These are phyloP conservation scores for Caenorhabditis japonica DNA, from an alignment of 2,888 invertebrate species.

Conservation along the genomic window DNA sequence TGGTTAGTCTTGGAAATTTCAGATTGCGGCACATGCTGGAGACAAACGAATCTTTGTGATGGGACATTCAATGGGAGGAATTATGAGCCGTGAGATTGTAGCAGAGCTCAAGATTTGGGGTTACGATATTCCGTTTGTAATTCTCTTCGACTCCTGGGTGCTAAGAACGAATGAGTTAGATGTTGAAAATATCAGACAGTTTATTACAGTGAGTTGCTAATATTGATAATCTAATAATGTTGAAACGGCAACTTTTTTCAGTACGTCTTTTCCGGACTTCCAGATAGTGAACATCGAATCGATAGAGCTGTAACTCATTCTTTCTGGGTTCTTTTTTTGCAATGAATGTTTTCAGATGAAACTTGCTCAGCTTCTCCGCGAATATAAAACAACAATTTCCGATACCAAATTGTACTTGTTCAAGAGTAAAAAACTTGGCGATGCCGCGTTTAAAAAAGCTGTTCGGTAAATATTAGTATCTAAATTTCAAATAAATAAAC, in stretches of 20 bases:
- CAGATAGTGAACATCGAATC: slow-evolving; percentile 54
- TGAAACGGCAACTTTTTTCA: slow-evolving; percentile 26
- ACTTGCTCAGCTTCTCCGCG: slow-evolving; percentile 60
- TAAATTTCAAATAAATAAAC: neutral
- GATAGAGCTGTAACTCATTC: slow-evolving; percentile 45
- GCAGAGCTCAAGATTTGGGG: slow-evolving; percentile 54
- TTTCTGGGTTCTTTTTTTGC: neutral
- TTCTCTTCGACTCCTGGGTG: slow-evolving; percentile 71
- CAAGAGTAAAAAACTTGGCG: slow-evolving; percentile 68
- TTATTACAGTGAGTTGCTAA: slow-evolving; percentile 46
- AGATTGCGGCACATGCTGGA: slow-evolving; percentile 62
- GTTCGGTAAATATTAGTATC: slow-evolving; percentile 59
- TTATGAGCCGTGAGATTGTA: slow-evolving; percentile 68
- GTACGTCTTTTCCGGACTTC: slow-evolving; percentile 62
- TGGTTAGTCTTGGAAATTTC: too few species aligned
- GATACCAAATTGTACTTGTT: slow-evolving; percentile 62
- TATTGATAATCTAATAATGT: neutral
- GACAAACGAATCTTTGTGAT: slow-evolving; percentile 60
- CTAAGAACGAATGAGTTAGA: slow-evolving; percentile 58
- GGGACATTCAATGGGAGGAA: slow-evolving; percentile 75
- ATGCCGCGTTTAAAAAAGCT: slow-evolving; percentile 67
- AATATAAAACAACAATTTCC: slow-evolving; percentile 54
- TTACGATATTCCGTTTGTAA: slow-evolving; percentile 62
- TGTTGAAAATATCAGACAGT: slow-evolving; percentile 56
- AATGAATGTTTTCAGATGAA: slow-evolving; percentile 31